Evolutionary conservation across 53 echinoderm and acorn worm genomes (phyloP), one percentile per base, ranked within the genome.

Genomic region (Temnopleurus reevesii): DNA sequence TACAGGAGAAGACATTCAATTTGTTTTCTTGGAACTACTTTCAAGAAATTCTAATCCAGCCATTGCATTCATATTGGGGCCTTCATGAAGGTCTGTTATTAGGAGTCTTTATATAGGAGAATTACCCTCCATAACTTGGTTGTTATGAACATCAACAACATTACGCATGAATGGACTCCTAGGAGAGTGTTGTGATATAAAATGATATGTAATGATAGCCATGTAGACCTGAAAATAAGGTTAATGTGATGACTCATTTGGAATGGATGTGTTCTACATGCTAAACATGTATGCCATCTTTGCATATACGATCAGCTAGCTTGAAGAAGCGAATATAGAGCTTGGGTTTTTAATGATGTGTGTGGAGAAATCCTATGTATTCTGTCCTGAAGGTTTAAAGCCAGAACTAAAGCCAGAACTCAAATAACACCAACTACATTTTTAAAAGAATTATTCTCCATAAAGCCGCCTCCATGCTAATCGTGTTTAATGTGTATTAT

Each of bases 201-300:
- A 63, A 17, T 63, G 63, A 63, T 63, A 29, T 18, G 17, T 34
- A 31, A 63, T 33, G 43, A 71, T 41, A 71, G 23, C 7, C 71
- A 71, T 6, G 5, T 17, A 33, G 2, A 19, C 71, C 36, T 71
- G 36, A 71, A 30, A 71, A 71, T 71, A 36, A 71, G 71, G 71
- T 41, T 71, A 71, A 71, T 71, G 4, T 41, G 21, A 71, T 71
- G 71, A 71, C 71, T 71, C 71, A 71, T 71, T 36, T 41, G 6
- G 3, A 41, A 71, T 43, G 71, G 71, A 41, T 56, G 56, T 56
- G 5, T 56, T 1, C 6, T 4, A 21, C 33, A 63, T 10, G 31
- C 26, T 12, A 61, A 8, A 1, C 57, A 24, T 57, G 25, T 26
- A 61, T 38, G 41, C 4, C 8, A 66, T 66, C 0, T 0, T 49